phyloP scores from a whole-genome alignment of 2,888 invertebrate species.

The Emesis furor region DNA sequence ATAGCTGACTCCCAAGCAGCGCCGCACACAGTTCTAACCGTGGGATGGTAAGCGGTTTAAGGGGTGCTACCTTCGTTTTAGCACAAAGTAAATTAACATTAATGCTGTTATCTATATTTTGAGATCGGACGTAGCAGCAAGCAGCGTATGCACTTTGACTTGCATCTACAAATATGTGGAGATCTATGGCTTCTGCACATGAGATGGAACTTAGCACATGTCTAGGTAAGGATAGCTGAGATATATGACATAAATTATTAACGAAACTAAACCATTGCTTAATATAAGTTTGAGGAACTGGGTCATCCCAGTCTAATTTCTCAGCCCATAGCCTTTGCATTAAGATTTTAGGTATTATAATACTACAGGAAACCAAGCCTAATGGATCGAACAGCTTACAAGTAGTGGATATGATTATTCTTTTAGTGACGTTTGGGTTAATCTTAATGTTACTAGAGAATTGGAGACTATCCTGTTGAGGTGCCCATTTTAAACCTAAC shows the following conservation, averaged over 20 bases:
- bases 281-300: neutral
- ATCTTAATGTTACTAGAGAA: neutral
- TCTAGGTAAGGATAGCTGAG: neutral
- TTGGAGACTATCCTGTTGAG: neutral
- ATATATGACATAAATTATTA: neutral
- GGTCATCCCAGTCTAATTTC: neutral
- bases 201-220: neutral
- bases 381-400: neutral
- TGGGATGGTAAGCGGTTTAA: conserved; percentile 35
- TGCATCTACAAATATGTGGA: neutral
- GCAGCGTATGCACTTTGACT: neutral
- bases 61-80: conserved; percentile 42
- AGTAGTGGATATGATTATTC: conserved; percentile 10
- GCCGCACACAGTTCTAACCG: conserved; percentile 35
- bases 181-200: neutral
- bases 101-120: neutral
- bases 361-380: neutral
- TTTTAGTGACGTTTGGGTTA: conserved; percentile 24
- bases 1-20: conserved; percentile 29
- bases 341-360: neutral
- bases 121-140: neutral
- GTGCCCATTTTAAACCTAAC: neutral
- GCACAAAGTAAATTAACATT: conserved; percentile 42
- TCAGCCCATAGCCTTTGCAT: neutral
- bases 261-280: neutral